These are phyloP conservation scores for Pseudomyrmex flavicornis DNA, from an alignment of 1,140 invertebrate species.

Conservation along the genomic window DNA sequence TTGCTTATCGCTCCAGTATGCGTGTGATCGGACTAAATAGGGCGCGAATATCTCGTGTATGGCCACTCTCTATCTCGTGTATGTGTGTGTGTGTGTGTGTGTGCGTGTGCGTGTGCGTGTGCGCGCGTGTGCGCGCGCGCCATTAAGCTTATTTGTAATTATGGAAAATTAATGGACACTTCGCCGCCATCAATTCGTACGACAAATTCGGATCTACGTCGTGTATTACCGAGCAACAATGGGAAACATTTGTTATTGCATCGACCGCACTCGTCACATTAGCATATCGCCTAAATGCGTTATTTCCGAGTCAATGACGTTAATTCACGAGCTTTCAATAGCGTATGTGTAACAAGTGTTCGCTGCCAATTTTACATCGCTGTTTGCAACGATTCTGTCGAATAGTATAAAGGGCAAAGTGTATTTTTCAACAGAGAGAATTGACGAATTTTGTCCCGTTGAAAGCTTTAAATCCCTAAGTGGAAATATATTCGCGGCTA, in stretches of 20 bases:
- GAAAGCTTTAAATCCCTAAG: too few species aligned
- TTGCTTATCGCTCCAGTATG: slow-evolving; percentile 34
- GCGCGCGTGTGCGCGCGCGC: not conserved
- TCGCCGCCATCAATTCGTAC: not conserved
- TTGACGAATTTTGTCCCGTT: too few species aligned
- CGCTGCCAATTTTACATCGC: not conserved
- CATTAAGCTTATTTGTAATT: slow-evolving; percentile 53
- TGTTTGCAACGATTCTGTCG: not conserved
- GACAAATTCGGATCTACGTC: slow-evolving; percentile 29
- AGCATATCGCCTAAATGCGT: not conserved
- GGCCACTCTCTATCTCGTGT: not conserved
- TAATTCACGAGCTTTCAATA: slow-evolving; percentile 2
- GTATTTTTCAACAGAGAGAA: too few species aligned
- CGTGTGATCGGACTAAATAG: slow-evolving; percentile 51
- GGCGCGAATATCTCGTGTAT: not conserved
- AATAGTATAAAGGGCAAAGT: not conserved
- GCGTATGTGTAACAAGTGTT: not conserved
- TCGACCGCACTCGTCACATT: not conserved
- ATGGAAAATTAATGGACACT: slow-evolving; percentile 50
- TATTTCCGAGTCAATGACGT: not conserved
- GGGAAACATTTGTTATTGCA: not conserved
- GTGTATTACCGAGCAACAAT: slow-evolving; percentile 13
- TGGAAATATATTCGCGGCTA: too few species aligned
- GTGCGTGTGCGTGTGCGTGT: not conserved
- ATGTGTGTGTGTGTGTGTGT: too few species aligned